phyloP scores from a whole-genome alignment of 2,888 invertebrate genomes.

The Ariolimax columbianus region DNA sequence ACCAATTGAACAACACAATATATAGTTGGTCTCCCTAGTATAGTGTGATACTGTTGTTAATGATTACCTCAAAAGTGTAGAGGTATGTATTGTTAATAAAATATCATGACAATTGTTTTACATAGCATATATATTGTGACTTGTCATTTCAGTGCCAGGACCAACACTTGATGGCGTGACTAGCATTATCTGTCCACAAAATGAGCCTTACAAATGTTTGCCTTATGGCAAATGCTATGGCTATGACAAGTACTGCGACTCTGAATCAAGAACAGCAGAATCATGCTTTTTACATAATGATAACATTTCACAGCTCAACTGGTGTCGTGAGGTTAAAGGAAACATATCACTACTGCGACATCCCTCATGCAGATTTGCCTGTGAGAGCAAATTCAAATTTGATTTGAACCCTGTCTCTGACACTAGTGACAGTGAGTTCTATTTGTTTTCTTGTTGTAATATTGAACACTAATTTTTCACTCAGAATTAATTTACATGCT shows the following conservation, averaged over 20 bases:
- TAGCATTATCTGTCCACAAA: neutral
- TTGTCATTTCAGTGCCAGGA: slow-evolving; percentile 5
- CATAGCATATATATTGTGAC: too few relatives aligned
- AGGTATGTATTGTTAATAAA: too few relatives aligned
- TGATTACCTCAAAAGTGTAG: too few relatives aligned
- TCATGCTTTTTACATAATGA: slow-evolving; percentile 2
- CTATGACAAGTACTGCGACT: neutral
- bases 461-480: too few relatives aligned
- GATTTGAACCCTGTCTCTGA: neutral
- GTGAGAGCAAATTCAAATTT: neutral
- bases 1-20: too few relatives aligned
- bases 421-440: neutral
- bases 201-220: slow-evolving; percentile 22
- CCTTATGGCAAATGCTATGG: slow-evolving; percentile 3
- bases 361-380: neutral
- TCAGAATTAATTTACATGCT: too few relatives aligned
- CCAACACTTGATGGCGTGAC: slow-evolving; percentile 16
- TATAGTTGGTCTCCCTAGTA: too few relatives aligned
- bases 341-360: neutral
- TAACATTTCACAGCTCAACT: neutral
- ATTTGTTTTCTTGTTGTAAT: neutral
- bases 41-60: too few relatives aligned
- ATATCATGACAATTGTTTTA: too few relatives aligned
- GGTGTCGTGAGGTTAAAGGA: neutral
- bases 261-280: neutral